These are phyloP conservation scores for Ceraclea dissimilis DNA, from an alignment of 2,888 invertebrate species.

Conservation along the genomic window DNA sequence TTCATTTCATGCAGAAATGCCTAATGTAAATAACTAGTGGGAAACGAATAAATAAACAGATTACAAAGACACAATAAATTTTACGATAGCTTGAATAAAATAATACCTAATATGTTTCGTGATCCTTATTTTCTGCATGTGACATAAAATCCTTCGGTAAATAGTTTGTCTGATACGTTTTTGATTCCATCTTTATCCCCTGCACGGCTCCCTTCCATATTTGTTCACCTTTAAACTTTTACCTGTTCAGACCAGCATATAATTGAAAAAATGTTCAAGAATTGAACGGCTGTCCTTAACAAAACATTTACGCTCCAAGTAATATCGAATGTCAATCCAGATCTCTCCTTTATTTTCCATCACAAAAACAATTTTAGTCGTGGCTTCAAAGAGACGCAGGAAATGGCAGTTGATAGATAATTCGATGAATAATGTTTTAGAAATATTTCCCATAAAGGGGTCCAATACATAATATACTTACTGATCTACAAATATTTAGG, in stretches of 20 bases:
- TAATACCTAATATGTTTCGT: too few species aligned
- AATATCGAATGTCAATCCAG: constrained; percentile 34
- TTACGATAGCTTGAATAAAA: too few species aligned
- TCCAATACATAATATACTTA: too few species aligned
- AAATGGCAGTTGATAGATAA: constrained; percentile 7
- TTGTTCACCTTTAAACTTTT: constrained; percentile 25
- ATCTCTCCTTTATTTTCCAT: constrained; percentile 23
- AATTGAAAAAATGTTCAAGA: constrained; percentile 48
- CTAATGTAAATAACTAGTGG: too few species aligned
- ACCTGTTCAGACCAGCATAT: constrained; percentile 36
- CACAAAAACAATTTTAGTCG: constrained; percentile 22
- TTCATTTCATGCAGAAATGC: too few species aligned
- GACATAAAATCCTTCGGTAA: constrained; percentile 9
- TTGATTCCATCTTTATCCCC: constrained; percentile 12
- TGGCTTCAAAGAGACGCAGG: constrained; percentile 18
- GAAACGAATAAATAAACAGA: too few species aligned
- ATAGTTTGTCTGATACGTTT: constrained; percentile 11
- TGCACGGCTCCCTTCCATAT: constrained; percentile 18
- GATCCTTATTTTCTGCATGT: constrained; percentile 6
- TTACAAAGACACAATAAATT: too few species aligned
- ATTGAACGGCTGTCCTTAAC: constrained; percentile 34
- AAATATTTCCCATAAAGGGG: too few species aligned
- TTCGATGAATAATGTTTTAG: constrained; percentile 3
- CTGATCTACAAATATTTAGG: too few species aligned
- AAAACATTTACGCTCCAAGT: constrained; percentile 43